These are phyloP conservation scores for Phaetusa simplex DNA, from an alignment of 2,113 vertebrate species.

Conservation along the genomic window DNA sequence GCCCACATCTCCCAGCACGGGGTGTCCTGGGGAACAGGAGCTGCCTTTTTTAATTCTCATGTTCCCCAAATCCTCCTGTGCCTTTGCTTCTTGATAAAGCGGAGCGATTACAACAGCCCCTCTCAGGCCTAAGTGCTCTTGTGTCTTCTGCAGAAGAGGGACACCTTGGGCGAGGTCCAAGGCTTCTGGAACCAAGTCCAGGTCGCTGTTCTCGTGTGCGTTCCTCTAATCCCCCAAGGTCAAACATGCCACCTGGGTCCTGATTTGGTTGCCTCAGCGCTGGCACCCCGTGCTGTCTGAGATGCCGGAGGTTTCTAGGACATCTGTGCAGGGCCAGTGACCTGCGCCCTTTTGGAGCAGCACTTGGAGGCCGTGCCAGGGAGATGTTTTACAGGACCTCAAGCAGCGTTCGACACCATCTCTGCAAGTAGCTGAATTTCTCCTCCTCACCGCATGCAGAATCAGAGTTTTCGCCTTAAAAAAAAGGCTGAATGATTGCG, in stretches of 20 bases:
- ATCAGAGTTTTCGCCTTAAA: background rate
- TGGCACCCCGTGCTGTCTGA: background rate
- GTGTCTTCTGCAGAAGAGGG: background rate
- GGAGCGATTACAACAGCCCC: background rate
- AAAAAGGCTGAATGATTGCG: background rate
- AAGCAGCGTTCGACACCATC: background rate
- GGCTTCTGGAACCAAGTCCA: background rate
- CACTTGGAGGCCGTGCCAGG: background rate
- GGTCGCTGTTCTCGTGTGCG: accelerated
- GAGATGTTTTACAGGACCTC: background rate
- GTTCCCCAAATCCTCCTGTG: background rate
- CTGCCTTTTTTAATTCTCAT: background rate
- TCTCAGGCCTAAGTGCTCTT: background rate
- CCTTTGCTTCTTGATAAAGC: background rate
- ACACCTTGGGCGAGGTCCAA: background rate
- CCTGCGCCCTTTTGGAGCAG: background rate
- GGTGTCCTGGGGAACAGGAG: background rate
- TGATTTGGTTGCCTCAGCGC: accelerated
- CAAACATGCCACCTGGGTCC: background rate
- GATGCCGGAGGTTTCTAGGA: background rate
- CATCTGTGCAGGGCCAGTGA: background rate
- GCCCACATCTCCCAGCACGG: background rate
- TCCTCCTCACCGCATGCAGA: background rate
- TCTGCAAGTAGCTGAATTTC: background rate
- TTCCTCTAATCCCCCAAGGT: background rate